These are phyloP conservation scores for Phoxinus dragarum DNA, from an alignment of 2,797 vertebrate species.

Conservation along the genomic window DNA sequence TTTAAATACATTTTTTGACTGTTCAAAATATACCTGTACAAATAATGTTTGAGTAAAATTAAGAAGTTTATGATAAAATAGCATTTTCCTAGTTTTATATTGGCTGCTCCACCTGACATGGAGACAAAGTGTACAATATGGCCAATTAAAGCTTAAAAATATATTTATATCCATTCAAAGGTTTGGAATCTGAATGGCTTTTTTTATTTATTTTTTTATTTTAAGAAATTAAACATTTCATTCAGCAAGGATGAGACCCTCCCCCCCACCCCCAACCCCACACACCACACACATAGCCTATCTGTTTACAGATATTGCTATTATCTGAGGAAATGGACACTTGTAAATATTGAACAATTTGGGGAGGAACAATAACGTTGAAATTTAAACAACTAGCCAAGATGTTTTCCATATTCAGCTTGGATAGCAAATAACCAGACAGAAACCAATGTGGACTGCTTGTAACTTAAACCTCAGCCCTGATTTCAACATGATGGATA, in stretches of 20 bases:
- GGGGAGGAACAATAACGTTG: background rate
- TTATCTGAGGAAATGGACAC: background rate
- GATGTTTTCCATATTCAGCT: background rate
- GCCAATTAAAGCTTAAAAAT: background rate
- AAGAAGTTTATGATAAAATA: background rate
- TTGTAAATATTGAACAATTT: background rate
- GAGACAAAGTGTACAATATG: background rate
- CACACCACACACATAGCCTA: too few species aligned
- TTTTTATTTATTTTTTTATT: too few species aligned
- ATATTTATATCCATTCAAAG: background rate
- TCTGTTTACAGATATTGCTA: background rate
- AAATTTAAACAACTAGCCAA: constrained; percentile 1
- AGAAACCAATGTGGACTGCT: background rate
- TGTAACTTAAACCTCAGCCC: background rate
- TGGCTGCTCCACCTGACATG: background rate
- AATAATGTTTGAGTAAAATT: too few species aligned
- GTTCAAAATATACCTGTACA: too few species aligned
- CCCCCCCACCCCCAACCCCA: too few species aligned
- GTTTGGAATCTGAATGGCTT: background rate
- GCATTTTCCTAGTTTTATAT: background rate
- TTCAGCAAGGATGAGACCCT: background rate
- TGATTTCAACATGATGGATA: constrained; percentile 50
- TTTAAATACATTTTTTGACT: too few species aligned
- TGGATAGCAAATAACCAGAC: background rate
- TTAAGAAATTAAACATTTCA: background rate